These are phyloP conservation scores for Leuctra nigra DNA, from an alignment of 2,888 invertebrate species.

Conservation along the genomic window DNA sequence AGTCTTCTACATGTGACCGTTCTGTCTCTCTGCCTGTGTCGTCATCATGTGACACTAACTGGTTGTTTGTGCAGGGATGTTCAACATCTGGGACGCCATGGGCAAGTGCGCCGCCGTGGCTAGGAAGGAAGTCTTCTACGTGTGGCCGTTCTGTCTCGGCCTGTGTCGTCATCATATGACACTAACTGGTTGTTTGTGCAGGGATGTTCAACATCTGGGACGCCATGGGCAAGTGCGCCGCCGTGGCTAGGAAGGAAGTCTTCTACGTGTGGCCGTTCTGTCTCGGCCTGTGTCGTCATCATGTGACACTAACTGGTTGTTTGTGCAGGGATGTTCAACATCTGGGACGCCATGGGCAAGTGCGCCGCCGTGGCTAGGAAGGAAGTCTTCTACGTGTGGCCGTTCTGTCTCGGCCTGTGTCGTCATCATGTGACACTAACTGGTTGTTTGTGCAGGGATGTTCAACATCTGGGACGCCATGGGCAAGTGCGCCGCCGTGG, in stretches of 20 bases:
- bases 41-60: too few species aligned
- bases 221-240: constrained; percentile 51
- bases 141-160: constrained; percentile 59
- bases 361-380: constrained; percentile 58
- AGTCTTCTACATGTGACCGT: too few species aligned
- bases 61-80: constrained; percentile 50
- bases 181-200: too few species aligned
- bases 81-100: constrained; percentile 56
- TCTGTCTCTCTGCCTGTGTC: too few species aligned
- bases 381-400: constrained; percentile 57
- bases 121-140: constrained; percentile 57
- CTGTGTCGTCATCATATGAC: too few species aligned
- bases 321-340: constrained; percentile 53
- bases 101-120: constrained; percentile 56
- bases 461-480: too few species aligned
- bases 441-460: too few species aligned
- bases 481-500: too few species aligned
- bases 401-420: constrained; percentile 60
- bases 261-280: constrained; percentile 62
- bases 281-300: too few species aligned
- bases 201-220: constrained; percentile 62
- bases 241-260: constrained; percentile 58
- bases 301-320: too few species aligned
- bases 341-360: constrained; percentile 55
- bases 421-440: too few species aligned